Evolutionary conservation across 2,888 invertebrate species (phyloP).

Genomic region (Esperia sulphurella): DNA sequence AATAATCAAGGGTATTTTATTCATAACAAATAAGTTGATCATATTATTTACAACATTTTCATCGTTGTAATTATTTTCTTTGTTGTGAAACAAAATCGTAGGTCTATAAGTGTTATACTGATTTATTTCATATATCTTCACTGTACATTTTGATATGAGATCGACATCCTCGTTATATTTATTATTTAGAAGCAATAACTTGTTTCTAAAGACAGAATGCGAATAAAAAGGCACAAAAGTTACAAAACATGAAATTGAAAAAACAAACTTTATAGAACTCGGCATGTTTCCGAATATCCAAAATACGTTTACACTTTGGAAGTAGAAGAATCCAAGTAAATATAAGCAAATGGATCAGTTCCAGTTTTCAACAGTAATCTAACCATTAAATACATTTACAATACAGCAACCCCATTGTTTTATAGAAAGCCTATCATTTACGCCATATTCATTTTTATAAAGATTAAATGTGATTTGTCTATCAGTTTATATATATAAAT

Average conservation of each 20-base stretch:
- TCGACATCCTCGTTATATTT: neutral
- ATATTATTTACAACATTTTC: slow-evolving; percentile 16
- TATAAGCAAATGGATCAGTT: too few relatives aligned
- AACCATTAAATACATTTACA: too few relatives aligned
- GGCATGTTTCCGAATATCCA: neutral
- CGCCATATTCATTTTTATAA: too few relatives aligned
- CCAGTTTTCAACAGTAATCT: too few relatives aligned
- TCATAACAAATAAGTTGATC: neutral
- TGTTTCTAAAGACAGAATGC: neutral
- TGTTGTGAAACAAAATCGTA: slow-evolving; percentile 16
- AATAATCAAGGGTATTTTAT: slow-evolving; percentile 19
- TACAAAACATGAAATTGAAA: neutral
- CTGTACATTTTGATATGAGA: neutral
- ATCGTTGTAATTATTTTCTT: slow-evolving; percentile 6
- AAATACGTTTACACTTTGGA: neutral
- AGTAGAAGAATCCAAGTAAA: neutral
- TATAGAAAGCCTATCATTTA: too few relatives aligned
- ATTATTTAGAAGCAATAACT: neutral
- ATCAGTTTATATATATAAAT: too few relatives aligned
- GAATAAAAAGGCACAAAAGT: neutral
- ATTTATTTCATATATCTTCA: neutral
- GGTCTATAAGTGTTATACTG: neutral
- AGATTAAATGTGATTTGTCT: too few relatives aligned
- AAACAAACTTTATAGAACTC: neutral
- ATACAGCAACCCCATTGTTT: too few relatives aligned